Conservation (phyloP, 2,888 invertebrate genomes). For the Syrista parreyssii region DNA sequence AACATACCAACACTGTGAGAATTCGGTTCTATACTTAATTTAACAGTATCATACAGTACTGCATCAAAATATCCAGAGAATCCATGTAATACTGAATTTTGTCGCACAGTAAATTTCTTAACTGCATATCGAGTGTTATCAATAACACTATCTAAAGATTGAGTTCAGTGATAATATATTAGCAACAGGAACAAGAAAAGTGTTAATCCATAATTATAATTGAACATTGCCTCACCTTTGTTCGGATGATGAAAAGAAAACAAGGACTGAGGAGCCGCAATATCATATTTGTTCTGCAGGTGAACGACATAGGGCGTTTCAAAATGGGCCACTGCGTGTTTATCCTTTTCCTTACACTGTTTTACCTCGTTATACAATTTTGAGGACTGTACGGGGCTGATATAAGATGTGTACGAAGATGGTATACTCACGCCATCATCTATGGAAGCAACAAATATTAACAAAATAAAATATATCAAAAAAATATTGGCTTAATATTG, state of each 20-base stretch:
- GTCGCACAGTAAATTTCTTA: conserved; percentile 76
- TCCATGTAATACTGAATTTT: conserved; percentile 89
- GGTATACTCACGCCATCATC: conserved; percentile 94
- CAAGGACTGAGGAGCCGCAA: conserved; percentile 79
- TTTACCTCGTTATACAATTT: conserved; percentile 85
- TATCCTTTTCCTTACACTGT: conserved; percentile 67
- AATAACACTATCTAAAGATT: conserved; percentile 57
- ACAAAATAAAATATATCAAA: neutral
- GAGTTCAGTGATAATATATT: neutral
- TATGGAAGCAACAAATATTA: conserved; percentile 6
- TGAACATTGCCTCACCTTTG: conserved; percentile 66
- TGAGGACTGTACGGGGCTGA: conserved; percentile 92
- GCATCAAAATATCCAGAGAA: conserved; percentile 97
- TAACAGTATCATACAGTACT: conserved; percentile 84
- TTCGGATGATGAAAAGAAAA: conserved; percentile 96
- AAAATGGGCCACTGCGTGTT: conserved; percentile 69
- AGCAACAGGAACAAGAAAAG: neutral
- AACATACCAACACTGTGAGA: conserved; percentile 94
- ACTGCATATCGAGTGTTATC: conserved; percentile 82
- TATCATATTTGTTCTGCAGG: conserved; percentile 84
- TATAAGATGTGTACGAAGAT: conserved; percentile 86
- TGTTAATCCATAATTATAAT: neutral
- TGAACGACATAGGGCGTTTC: conserved; percentile 96
- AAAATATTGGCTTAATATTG: neutral
- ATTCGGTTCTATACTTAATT: conserved; percentile 89